A percentile compares a stretch with the other conserved stretches of the same genome.
phyloP scores from a whole-genome alignment of 2,888 invertebrate species.

The Endotricha flammealis region DNA sequence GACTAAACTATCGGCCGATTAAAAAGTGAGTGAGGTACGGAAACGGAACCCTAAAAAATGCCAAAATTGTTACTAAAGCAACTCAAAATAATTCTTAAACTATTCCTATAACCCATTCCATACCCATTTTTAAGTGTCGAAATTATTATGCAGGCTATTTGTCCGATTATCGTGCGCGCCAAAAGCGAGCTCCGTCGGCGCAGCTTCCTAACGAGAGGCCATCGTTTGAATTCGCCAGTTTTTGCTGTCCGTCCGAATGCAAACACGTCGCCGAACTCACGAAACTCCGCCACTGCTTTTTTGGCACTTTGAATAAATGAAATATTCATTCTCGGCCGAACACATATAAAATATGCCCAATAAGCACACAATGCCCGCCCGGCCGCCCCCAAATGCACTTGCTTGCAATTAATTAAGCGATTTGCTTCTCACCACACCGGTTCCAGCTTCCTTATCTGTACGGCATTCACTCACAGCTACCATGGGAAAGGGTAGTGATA shows the following conservation, averaged over 20 bases:
- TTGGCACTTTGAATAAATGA: slow-evolving; percentile 55
- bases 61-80: too few species aligned
- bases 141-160: too few species aligned
- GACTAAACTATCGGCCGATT: too few species aligned
- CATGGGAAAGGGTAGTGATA: too few species aligned
- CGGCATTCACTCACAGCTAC: too few species aligned
- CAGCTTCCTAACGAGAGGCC: slow-evolving; percentile 29
- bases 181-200: slow-evolving; percentile 13
- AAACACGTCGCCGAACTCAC: slow-evolving; percentile 30
- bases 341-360: slow-evolving; percentile 4
- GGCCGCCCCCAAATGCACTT: background rate
- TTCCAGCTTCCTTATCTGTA: too few species aligned
- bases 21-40: too few species aligned
- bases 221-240: slow-evolving; percentile 44
- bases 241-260: slow-evolving; percentile 36
- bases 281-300: slow-evolving; percentile 37
- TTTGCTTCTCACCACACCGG: background rate
- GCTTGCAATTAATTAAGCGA: background rate
- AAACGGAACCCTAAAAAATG: too few species aligned
- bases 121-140: too few species aligned
- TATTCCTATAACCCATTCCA: too few species aligned
- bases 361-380: slow-evolving; percentile 2
- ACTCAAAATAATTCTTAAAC: too few species aligned
- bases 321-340: slow-evolving; percentile 53
- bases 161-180: slow-evolving; percentile 13